Evolutionary conservation across 2,797 vertebrate genomes (phyloP), one percentile per base, ranked within the genome.

Genomic region (Orientallactaga sibirica): DNA sequence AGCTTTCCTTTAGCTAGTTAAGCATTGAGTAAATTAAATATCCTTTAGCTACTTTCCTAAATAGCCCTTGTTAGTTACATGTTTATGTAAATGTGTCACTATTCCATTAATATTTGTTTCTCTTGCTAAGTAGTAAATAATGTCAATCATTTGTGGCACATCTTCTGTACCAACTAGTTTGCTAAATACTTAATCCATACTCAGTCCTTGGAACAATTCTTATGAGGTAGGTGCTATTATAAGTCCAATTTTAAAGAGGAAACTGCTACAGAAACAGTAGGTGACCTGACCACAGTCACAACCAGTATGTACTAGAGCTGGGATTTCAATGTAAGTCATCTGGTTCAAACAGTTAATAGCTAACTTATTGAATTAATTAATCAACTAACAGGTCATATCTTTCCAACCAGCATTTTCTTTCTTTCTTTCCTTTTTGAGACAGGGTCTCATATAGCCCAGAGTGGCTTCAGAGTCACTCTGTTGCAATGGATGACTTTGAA

Each of bases 141-240:
- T 68, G 43, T 24, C 71, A 88, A 88, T 61, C 7, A 73, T 5
- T 75, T 76, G 10, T 73, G 81, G 41, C 71, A 24, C 41, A 27
- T 77, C 7, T 7, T 84, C 27, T 90, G 12, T 90, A 8, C 88
- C 71, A 76, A n/a, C 33, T 71, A 10, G 77, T 79, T 10, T 64
- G 67, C 18, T 67, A 73, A 87, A 37, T 74, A 7, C 19, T 66
- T 58, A 55, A 52, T 41, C 64, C 52, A 33, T 81, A 37, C 27
- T 87, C 85, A 76, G 41, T 79, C 48, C 64, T 66, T 93, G 73
- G 61, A 48, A 58, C 27, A 76, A 55, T 18, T 88, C 55, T 78
- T 24, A 11, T 76, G 43, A 66, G 5, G 5, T 88, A 27, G 43
- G 7, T 86, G 68, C 48, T 48, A 48, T 48, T 7, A 7, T 9